Conservation (phyloP, 2,797 vertebrate species). For the Mormyrops attenuatus region DNA sequence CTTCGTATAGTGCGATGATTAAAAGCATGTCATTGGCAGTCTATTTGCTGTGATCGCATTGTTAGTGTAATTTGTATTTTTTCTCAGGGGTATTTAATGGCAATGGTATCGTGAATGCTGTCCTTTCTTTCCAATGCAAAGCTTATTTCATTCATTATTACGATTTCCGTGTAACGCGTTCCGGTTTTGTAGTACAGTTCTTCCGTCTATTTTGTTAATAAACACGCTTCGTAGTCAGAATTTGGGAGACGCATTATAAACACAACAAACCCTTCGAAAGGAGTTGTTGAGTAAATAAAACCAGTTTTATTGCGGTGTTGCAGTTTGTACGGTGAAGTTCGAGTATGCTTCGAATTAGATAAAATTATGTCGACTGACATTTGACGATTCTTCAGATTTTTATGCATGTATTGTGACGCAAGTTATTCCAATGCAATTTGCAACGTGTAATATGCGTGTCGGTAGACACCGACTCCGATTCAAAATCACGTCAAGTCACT, state of each 20-base stretch:
- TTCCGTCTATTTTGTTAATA: neutral
- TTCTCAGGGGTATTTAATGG: neutral
- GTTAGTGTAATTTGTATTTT: neutral
- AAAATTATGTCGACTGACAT: neutral
- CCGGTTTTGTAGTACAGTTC: neutral
- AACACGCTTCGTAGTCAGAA: neutral
- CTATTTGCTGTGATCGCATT: neutral
- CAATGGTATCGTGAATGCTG: neutral
- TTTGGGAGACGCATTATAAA: neutral
- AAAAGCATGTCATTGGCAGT: constrained; percentile 7
- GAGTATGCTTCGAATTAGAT: neutral
- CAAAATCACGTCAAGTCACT: neutral
- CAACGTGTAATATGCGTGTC: neutral
- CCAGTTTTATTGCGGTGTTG: neutral
- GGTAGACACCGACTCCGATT: neutral
- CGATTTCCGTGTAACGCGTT: neutral
- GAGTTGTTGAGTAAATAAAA: neutral
- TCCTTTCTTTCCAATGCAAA: neutral
- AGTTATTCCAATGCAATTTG: neutral
- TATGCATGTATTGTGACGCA: neutral
- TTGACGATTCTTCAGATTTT: neutral
- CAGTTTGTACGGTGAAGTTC: neutral
- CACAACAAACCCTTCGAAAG: neutral
- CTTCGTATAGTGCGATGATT: constrained; percentile 4
- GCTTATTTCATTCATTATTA: neutral